Conservation (phyloP, 2,888 invertebrate species). For the Lordiphosa andalusiaca region DNA sequence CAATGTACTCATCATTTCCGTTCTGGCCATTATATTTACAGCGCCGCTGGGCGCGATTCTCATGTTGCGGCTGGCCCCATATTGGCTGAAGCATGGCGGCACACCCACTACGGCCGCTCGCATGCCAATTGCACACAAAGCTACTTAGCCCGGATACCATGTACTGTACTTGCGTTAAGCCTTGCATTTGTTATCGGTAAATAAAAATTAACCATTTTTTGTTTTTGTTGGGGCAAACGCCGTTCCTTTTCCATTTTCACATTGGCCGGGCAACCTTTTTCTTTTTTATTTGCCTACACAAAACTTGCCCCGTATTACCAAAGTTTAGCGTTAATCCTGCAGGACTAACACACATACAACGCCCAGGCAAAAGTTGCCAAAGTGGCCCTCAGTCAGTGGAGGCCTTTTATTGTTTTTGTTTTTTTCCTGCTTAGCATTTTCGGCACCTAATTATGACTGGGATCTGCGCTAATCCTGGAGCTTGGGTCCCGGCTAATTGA, state of each 20-base stretch:
- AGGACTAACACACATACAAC: constrained; percentile 24
- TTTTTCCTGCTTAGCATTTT: constrained; percentile 36
- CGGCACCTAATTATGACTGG: constrained; percentile 66
- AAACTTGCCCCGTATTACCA: constrained; percentile 36
- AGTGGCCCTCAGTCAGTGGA: constrained; percentile 16
- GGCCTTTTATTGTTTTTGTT: constrained; percentile 44
- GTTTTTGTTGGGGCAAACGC: not conserved
- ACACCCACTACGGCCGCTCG: constrained; percentile 14
- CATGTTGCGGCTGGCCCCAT: constrained; percentile 80
- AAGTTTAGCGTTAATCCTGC: constrained; percentile 49
- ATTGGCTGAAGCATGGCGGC: constrained; percentile 72
- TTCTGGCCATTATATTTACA: constrained; percentile 82
- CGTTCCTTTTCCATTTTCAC: constrained; percentile 1
- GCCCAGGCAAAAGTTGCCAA: constrained; percentile 24
- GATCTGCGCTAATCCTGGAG: constrained; percentile 57
- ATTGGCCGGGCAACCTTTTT: constrained; percentile 2
- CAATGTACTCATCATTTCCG: constrained; percentile 82
- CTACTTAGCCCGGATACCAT: constrained; percentile 10
- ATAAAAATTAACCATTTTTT: constrained; percentile 3
- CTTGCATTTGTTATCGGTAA: constrained; percentile 14
- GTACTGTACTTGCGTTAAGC: constrained; percentile 30
- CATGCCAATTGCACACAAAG: constrained; percentile 4
- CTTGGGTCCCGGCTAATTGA: constrained; percentile 57
- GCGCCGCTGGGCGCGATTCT: constrained; percentile 82
- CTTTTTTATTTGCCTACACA: constrained; percentile 28